Evolutionary conservation across 2,888 invertebrate species (phyloP).

Genomic region (Eupsilia transversa): DNA sequence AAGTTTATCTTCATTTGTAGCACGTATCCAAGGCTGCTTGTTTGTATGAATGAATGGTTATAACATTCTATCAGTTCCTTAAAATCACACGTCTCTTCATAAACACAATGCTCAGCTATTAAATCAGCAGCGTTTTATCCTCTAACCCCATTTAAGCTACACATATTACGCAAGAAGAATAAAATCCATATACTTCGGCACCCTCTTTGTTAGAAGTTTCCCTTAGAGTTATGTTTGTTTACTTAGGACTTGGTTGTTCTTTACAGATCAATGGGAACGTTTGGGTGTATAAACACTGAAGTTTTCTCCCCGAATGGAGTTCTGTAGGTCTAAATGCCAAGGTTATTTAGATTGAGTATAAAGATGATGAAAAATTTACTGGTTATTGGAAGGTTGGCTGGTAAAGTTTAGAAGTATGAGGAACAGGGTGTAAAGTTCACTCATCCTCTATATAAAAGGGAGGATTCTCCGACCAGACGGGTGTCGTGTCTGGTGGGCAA

Average conservation of each 20-base stretch:
- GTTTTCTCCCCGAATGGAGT: slow-evolving; percentile 19
- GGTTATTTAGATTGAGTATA: neutral
- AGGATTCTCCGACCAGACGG: no score
- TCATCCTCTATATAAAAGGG: no score
- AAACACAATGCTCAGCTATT: neutral
- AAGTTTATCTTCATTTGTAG: neutral
- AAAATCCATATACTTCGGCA: slow-evolving; percentile 20
- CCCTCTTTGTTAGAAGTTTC: slow-evolving; percentile 56
- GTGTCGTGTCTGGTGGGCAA: no score
- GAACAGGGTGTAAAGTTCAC: no score
- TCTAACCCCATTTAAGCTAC: neutral
- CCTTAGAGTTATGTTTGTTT: slow-evolving; percentile 57
- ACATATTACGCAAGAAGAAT: slow-evolving; percentile 31
- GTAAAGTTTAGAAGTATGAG: no score
- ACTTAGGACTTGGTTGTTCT: slow-evolving; percentile 57
- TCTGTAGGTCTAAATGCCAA: slow-evolving; percentile 15
- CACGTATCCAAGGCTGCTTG: no score
- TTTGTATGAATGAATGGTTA: no score
- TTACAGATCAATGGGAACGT: slow-evolving; percentile 60
- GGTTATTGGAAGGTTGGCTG: neutral
- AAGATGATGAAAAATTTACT: neutral
- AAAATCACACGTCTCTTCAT: neutral
- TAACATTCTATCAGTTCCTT: neutral
- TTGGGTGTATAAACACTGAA: slow-evolving; percentile 48
- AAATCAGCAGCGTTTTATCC: neutral